Percentiles rank a stretch among this genome's conserved stretches.
Evolutionary conservation across 2,113 vertebrate genomes (phyloP).

Genomic region (Pomatostomus ruficeps): DNA sequence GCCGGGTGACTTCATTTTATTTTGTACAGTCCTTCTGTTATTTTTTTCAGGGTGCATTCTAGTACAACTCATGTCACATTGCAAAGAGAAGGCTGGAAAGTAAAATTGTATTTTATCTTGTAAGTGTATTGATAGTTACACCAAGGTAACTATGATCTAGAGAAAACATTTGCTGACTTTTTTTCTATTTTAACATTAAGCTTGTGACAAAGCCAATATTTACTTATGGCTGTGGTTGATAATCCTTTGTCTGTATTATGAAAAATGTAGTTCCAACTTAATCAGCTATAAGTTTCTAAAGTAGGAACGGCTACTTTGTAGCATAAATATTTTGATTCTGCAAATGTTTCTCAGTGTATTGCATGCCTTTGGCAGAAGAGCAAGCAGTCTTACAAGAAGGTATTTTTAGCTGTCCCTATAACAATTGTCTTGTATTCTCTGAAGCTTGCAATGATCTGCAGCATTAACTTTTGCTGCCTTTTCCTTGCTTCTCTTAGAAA

Average conservation of each 20-base stretch:
- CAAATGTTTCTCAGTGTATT: not conserved
- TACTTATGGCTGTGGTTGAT: not conserved
- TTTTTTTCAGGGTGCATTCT: not conserved
- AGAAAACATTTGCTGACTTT: not conserved
- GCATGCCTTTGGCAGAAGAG: not conserved
- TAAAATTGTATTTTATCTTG: not conserved
- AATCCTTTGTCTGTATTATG: not conserved
- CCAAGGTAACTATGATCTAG: not conserved
- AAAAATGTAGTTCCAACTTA: not conserved
- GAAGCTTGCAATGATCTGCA: not conserved
- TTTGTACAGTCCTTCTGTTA: not conserved
- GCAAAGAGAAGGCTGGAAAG: not conserved
- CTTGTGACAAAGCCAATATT: not conserved
- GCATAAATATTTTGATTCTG: not conserved
- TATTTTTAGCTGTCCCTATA: constrained; percentile 21
- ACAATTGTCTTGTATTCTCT: not conserved
- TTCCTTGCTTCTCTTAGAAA: not conserved
- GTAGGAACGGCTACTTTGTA: not conserved
- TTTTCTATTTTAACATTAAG: not conserved
- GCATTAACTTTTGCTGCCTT: not conserved
- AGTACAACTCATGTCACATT: not conserved
- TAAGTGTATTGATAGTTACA: not conserved
- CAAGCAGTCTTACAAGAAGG: not conserved
- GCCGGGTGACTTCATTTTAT: not conserved
- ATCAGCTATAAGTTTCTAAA: not conserved